Conservation (phyloP, 2,888 invertebrate genomes). For the Synanthedon vespiformis region DNA sequence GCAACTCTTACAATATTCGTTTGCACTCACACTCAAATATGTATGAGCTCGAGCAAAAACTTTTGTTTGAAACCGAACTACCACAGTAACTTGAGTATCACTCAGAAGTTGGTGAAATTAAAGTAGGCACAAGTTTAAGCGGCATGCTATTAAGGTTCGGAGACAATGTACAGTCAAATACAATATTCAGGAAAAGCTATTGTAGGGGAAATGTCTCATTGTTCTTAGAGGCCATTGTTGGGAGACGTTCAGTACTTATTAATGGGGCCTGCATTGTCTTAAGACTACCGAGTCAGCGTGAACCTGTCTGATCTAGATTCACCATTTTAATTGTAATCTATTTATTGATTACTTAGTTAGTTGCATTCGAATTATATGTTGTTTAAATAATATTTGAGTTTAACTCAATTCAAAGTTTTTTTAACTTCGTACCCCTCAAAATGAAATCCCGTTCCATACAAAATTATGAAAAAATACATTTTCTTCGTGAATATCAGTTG, state of each 20-base stretch:
- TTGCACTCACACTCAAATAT: slow-evolving; percentile 36
- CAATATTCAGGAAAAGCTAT: slow-evolving; percentile 61
- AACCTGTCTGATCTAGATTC: slow-evolving; percentile 23
- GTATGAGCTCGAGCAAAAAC: slow-evolving; percentile 39
- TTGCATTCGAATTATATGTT: no score
- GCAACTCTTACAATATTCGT: slow-evolving; percentile 23
- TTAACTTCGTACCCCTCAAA: no score
- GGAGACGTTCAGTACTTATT: slow-evolving; percentile 46
- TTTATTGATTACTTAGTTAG: slow-evolving; percentile 2
- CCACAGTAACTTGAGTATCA: slow-evolving; percentile 24
- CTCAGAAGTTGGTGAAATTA: slow-evolving; percentile 34
- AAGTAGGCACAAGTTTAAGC: slow-evolving; percentile 36
- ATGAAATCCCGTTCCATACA: no score
- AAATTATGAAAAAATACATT: no score
- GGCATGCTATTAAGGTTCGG: slow-evolving; percentile 34
- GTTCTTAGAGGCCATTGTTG: slow-evolving; percentile 47
- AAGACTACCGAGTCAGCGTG: slow-evolving; percentile 29
- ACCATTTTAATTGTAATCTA: slow-evolving; percentile 19
- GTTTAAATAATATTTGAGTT: no score
- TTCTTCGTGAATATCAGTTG: no score
- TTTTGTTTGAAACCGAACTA: slow-evolving; percentile 23
- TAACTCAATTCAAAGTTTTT: no score
- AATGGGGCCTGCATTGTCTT: slow-evolving; percentile 63
- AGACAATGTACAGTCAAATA: slow-evolving; percentile 54
- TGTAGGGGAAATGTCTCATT: slow-evolving; percentile 58